Base-by-base conservation (phyloP, 2,888 invertebrate genomes). In the Tiliacea aurago region DNA sequence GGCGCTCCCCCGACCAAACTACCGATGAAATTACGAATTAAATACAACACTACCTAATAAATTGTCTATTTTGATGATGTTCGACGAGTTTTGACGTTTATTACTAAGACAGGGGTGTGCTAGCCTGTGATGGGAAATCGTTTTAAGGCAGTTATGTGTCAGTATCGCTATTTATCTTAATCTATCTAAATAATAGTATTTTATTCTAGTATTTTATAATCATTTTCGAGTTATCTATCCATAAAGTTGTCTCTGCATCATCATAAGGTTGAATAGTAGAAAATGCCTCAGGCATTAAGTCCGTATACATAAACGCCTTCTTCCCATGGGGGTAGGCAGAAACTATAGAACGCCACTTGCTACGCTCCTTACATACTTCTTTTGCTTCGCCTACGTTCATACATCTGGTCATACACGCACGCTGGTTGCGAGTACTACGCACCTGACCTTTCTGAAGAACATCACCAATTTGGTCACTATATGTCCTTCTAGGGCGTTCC, bases 1-100 rank as follows among this genome's bases (percentile, higher is more conserved):
- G 47, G 51, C 47, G 73, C 70, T 51, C 62, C 77, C 73, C 74
- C 84, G 76, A 72, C 76, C 81, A 77, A 81, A 73, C 76, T 74
- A 83, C 80, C 83, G 80, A 88, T 87, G 87, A 83, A 85, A 87
- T 85, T 84, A 81, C 77, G 86, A 87, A 87, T 88, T 86, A 85
- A 87, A 88, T 86, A 87, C 86, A 85, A 86, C 87, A 83, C 71
- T 67, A 70, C 56, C 65, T 80, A 68, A 81, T 79, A 78, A 83
- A 71, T 80, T 64, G 62, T 23, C 53, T n/a, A 70, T 65, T 74
- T 71, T 58, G 70, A 74, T 65, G 55, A 71, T 69, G 51, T 74
- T 68, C 56, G 64, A 59, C 51, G 37, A 68, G 20, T 65, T 68
- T 71, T 49, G 20, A 51, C 28, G 47, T 41, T 71, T 64, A 51